phyloP scores from a whole-genome alignment of 1,140 invertebrate genomes.

The Aleiodes sp. region DNA sequence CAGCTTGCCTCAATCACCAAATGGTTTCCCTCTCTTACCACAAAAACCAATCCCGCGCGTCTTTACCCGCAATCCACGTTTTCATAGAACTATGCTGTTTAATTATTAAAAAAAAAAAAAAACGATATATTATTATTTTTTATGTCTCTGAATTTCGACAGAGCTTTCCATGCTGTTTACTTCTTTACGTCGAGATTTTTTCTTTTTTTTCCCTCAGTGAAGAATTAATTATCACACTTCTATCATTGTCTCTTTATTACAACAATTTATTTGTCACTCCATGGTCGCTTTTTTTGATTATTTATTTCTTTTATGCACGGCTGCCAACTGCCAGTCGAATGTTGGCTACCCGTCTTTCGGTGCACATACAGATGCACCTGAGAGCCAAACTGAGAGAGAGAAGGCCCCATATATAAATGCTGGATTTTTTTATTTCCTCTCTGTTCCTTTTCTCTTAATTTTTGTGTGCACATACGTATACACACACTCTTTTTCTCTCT shows the following conservation, averaged over 20 bases:
- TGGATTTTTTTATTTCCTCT: no score
- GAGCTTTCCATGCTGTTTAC: not conserved
- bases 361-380: conserved; percentile 23
- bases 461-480: no score
- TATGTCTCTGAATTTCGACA: no score
- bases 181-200: not conserved
- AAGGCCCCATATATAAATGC: no score
- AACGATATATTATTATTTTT: not conserved
- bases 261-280: conserved; percentile 65
- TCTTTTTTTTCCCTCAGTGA: not conserved
- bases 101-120: not conserved
- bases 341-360: conserved; percentile 45
- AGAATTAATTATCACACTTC: conserved; percentile 47
- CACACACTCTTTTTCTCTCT: no score
- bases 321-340: conserved; percentile 58
- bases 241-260: conserved; percentile 56
- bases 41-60: conserved; percentile 7
- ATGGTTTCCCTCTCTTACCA: not conserved
- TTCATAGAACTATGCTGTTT: conserved; percentile 1
- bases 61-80: conserved; percentile 16
- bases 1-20: not conserved
- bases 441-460: no score
- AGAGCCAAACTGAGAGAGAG: not conserved
- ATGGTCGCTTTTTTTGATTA: conserved; percentile 66
- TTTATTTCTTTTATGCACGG: conserved; percentile 65